These are phyloP conservation scores for Helogale parvula DNA, from an alignment of 2,113 vertebrate species.

Conservation along the genomic window DNA sequence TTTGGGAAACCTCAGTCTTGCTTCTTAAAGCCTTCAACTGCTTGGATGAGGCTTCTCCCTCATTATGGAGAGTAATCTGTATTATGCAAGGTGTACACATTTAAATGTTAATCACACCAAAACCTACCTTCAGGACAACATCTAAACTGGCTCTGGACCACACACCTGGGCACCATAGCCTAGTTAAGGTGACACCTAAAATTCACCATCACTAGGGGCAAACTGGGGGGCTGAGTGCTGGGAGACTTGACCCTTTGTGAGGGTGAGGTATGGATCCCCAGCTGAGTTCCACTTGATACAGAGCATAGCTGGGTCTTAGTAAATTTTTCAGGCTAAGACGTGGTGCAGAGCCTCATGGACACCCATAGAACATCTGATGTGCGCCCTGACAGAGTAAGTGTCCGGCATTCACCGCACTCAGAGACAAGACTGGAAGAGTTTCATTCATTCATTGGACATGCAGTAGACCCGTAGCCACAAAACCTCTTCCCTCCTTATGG, in stretches of 20 bases:
- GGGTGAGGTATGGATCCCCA: not conserved
- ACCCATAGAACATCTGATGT: fast-evolving
- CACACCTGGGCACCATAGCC: not conserved
- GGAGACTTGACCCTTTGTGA: too few relatives aligned
- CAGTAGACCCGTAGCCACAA: not conserved
- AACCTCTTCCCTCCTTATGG: not conserved
- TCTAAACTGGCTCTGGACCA: not conserved
- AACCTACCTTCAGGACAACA: not conserved
- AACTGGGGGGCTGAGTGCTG: too few relatives aligned
- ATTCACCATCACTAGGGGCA: not conserved
- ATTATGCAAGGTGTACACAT: not conserved
- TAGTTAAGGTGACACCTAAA: not conserved
- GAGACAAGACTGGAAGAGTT: not conserved
- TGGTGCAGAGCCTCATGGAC: not conserved
- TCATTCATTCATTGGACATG: not conserved
- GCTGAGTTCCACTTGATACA: not conserved
- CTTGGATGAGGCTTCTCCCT: not conserved
- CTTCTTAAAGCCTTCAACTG: not conserved
- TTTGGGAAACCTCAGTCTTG: not conserved
- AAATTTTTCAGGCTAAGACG: not conserved
- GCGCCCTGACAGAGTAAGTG: not conserved
- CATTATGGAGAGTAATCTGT: not conserved
- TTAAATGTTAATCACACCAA: not conserved
- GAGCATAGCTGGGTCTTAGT: not conserved
- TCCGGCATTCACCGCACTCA: fast-evolving